Evolutionary conservation across 2,888 invertebrate species (phyloP), one percentile per base, ranked within the genome.

Genomic region (Hydrotaea diabolus): DNA sequence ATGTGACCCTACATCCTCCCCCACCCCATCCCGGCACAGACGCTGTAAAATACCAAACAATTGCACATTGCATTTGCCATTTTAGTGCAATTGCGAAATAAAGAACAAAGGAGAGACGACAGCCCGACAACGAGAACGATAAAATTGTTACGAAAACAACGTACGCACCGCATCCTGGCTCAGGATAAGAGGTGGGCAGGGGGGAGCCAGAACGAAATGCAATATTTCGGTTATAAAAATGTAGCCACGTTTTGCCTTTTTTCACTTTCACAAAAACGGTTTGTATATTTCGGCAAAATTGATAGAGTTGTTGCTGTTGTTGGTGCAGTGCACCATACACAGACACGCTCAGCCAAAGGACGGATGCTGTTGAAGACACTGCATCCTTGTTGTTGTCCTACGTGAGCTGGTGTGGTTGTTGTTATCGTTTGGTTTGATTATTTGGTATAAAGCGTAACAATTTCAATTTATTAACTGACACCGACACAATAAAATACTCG

Each of bases 401-500:
- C 79, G 64, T 80, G 75, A n/a, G 69, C 46, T 78, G 57, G 55
- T 26, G 55, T 57, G 59, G 53, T 19, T 17, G 19, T 66, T 36
- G 9, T 13, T 69, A 4, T 43, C 21, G 43, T 23, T 69, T 39
- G 23, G 21, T 69, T 69, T 69, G 69, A 69, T 69, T 69, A 69
- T 69, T 69, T 69, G 69, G 21, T 23, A 23, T 69, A 46, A 69
- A 77, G 76, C 77, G 76, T 82, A 79, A 85, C 77, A 80, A 78
- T 85, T 77, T 80, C 80, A 85, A 85, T 82, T 82, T 85, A 85
- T 82, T 76, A 77, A 83, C 77, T 80, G 79, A 57, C 80, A 83
- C 74, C 75, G 80, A 73, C 78, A 79, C 79, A 55, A 80, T 69
- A 71, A 77, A 77, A 78, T 53, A 26, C 73, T 55, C 31, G 55